A percentile compares a stretch with the other conserved stretches of the same genome.
phyloP scores from a whole-genome alignment of 2,888 invertebrate species.

The Drosophila hamatofila region DNA sequence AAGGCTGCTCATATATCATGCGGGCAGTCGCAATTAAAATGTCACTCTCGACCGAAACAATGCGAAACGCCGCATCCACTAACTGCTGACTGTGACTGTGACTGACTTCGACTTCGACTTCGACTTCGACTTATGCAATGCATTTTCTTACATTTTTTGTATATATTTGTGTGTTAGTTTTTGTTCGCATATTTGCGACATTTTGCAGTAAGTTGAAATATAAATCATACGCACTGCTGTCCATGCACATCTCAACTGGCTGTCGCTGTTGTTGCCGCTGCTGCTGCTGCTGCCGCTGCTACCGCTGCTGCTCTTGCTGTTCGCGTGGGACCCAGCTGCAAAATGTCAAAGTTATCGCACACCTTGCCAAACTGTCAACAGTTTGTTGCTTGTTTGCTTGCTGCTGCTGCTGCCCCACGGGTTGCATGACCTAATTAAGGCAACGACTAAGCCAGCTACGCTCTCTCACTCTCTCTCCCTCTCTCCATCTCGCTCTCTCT shows the following conservation, averaged over 20 bases:
- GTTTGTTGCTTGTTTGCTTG: conserved; percentile 27
- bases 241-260: conserved; percentile 37
- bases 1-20: conserved; percentile 40
- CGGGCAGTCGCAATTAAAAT: conserved; percentile 70
- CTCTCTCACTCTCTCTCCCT: background rate
- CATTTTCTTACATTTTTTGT: conserved; percentile 8
- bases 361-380: conserved; percentile 69
- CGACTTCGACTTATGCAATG: conserved; percentile 59
- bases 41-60: conserved; percentile 61
- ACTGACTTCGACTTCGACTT: conserved; percentile 12
- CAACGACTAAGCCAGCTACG: conserved; percentile 18
- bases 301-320: no score
- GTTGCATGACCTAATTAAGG: conserved; percentile 74
- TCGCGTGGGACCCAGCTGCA: conserved; percentile 62
- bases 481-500: conserved; percentile 3
- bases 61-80: conserved; percentile 34
- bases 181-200: conserved; percentile 58
- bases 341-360: conserved; percentile 59
- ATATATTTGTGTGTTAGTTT: background rate
- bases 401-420: conserved; percentile 46
- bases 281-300: conserved; percentile 25
- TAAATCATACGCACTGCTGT: conserved; percentile 78
- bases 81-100: conserved; percentile 13
- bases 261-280: conserved; percentile 14
- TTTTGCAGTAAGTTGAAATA: conserved; percentile 52